Percentiles rank a stretch among this genome's conserved stretches.
phyloP scores from a whole-genome alignment of 2,888 invertebrate species.

The Melanargia galathea region DNA sequence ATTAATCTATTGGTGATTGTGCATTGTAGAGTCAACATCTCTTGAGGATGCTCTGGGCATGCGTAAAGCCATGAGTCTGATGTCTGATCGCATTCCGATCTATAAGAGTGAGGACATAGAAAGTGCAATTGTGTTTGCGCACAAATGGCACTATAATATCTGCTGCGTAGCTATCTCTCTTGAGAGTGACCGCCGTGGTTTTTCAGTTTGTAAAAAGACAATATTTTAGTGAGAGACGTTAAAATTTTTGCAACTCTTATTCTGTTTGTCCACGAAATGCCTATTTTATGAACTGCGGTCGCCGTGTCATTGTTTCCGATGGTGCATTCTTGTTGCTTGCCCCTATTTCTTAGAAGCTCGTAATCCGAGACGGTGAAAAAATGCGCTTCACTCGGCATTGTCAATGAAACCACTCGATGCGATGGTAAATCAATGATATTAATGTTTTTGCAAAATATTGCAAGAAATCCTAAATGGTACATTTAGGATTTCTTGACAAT shows the following conservation, averaged over 20 bases:
- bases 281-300: constrained; percentile 34
- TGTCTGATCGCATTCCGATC: too few relatives aligned
- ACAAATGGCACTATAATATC: too few relatives aligned
- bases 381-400: constrained; percentile 4
- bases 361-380: constrained; percentile 13
- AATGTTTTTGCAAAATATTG: not conserved
- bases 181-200: too few relatives aligned
- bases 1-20: too few relatives aligned
- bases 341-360: constrained; percentile 36
- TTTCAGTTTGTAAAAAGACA: too few relatives aligned
- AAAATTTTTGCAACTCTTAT: constrained; percentile 22
- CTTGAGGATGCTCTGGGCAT: too few relatives aligned
- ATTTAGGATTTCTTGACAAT: too few relatives aligned
- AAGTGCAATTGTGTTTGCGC: too few relatives aligned
- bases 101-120: too few relatives aligned
- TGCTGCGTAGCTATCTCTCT: too few relatives aligned
- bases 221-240: constrained; percentile 5
- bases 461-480: not conserved
- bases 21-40: too few relatives aligned
- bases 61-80: too few relatives aligned
- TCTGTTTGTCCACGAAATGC: constrained; percentile 19
- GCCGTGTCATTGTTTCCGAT: constrained; percentile 29
- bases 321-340: constrained; percentile 23
- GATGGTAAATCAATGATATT: constrained; percentile 2
- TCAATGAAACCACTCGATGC: not conserved